These are phyloP conservation scores for Ennomos quercinarius DNA, from an alignment of 2,888 invertebrate species.

Conservation along the genomic window DNA sequence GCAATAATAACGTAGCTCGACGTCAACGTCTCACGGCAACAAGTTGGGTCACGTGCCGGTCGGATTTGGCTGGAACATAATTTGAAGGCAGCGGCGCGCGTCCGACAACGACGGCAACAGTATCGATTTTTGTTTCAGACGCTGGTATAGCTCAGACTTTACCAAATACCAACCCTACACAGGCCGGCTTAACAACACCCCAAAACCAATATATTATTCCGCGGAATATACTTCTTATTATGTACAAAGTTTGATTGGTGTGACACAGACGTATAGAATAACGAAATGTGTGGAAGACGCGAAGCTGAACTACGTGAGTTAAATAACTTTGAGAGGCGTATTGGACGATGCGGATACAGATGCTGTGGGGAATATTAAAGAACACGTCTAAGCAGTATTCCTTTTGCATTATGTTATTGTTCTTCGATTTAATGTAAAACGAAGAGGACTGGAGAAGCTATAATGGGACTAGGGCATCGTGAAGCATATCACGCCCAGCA, in stretches of 20 bases:
- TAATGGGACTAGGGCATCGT: slow-evolving; percentile 39
- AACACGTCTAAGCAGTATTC: slow-evolving; percentile 32
- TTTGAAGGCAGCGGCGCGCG: slow-evolving; percentile 75
- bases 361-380: slow-evolving; percentile 42
- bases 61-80: slow-evolving; percentile 75
- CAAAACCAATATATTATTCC: slow-evolving; percentile 43
- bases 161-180: slow-evolving; percentile 53
- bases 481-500: slow-evolving; percentile 54
- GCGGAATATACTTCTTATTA: slow-evolving; percentile 41
- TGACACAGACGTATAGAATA: slow-evolving; percentile 43
- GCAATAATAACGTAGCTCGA: slow-evolving; percentile 48
- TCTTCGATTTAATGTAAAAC: slow-evolving; percentile 27
- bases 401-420: slow-evolving; percentile 15
- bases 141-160: slow-evolving; percentile 65
- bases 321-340: slow-evolving; percentile 51
- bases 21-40: slow-evolving; percentile 68
- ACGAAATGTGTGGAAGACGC: slow-evolving; percentile 45
- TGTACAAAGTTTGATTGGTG: slow-evolving; percentile 44
- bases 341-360: slow-evolving; percentile 52
- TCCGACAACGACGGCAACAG: slow-evolving; percentile 66
- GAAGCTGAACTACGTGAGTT: slow-evolving; percentile 52
- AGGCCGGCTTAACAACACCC: slow-evolving; percentile 44
- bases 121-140: slow-evolving; percentile 77
- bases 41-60: slow-evolving; percentile 82
- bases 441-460: slow-evolving; percentile 17